Evolutionary conservation across 2,113 vertebrate genomes (phyloP).

Genomic region (Fukomys damarensis): DNA sequence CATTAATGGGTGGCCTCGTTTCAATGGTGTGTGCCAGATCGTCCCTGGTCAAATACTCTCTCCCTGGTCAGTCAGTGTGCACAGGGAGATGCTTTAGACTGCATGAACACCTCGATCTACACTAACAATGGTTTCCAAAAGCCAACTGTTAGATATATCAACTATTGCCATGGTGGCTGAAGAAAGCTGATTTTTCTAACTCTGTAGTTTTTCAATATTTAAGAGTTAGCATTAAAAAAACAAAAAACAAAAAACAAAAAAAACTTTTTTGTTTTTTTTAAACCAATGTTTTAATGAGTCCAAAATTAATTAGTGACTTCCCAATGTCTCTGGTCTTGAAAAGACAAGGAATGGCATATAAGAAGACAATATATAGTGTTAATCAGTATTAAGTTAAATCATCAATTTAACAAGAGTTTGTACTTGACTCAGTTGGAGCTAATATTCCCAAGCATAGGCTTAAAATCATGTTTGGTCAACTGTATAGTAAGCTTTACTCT

Average conservation of each 20-base stretch:
- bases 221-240: background rate
- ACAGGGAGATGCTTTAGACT: background rate
- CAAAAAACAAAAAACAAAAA: too few relatives aligned
- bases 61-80: background rate
- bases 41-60: background rate
- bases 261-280: too few relatives aligned
- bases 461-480: slow-evolving; percentile 18
- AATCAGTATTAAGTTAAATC: slow-evolving; percentile 29
- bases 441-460: background rate
- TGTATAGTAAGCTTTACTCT: background rate
- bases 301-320: slow-evolving; percentile 31
- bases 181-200: slow-evolving; percentile 24
- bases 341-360: background rate
- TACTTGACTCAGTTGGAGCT: background rate
- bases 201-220: slow-evolving; percentile 17
- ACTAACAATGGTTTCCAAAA: background rate
- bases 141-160: background rate
- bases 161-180: background rate
- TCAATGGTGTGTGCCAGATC: background rate
- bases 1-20: background rate
- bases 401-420: background rate
- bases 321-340: background rate
- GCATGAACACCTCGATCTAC: background rate
- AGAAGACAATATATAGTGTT: background rate
- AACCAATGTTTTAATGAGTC: slow-evolving; percentile 24